phyloP scores from a whole-genome alignment of 2,113 vertebrate species.

The Tragulus kanchil region DNA sequence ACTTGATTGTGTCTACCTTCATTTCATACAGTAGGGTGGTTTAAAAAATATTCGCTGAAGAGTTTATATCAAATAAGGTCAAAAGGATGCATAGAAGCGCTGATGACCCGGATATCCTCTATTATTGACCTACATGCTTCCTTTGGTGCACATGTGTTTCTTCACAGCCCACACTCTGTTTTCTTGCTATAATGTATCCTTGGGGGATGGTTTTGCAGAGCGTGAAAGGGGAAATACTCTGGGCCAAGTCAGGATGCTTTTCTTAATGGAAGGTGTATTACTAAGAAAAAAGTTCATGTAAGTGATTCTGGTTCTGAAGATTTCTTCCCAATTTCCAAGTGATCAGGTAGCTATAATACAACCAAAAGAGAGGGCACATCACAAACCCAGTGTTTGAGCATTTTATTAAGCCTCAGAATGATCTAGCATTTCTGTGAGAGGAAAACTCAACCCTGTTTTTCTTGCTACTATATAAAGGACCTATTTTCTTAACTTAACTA shows the following conservation, averaged over 20 bases:
- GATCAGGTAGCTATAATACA: not conserved
- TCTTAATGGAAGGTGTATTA: not conserved
- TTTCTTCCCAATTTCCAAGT: not conserved
- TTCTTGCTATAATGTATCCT: not conserved
- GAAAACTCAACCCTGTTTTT: not conserved
- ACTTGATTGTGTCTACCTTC: not conserved
- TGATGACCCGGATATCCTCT: not conserved
- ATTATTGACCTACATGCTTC: not conserved
- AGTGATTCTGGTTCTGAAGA: not conserved
- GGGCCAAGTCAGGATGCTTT: not conserved
- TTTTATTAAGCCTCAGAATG: slow-evolving; percentile 28
- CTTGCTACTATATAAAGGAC: not conserved
- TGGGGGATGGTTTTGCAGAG: not conserved
- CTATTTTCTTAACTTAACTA: not conserved
- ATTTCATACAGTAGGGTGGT: not conserved
- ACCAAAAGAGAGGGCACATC: not conserved
- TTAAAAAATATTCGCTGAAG: not conserved
- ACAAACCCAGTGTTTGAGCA: not conserved
- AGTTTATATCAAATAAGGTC: not conserved
- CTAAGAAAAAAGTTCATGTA: not conserved
- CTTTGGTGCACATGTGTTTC: not conserved
- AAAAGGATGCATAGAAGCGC: not conserved
- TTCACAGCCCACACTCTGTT: not conserved
- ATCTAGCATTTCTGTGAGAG: not conserved
- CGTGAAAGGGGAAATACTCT: not conserved